Base-by-base conservation (phyloP, 1,140 invertebrate genomes). In the Acromyrmex heyeri region DNA sequence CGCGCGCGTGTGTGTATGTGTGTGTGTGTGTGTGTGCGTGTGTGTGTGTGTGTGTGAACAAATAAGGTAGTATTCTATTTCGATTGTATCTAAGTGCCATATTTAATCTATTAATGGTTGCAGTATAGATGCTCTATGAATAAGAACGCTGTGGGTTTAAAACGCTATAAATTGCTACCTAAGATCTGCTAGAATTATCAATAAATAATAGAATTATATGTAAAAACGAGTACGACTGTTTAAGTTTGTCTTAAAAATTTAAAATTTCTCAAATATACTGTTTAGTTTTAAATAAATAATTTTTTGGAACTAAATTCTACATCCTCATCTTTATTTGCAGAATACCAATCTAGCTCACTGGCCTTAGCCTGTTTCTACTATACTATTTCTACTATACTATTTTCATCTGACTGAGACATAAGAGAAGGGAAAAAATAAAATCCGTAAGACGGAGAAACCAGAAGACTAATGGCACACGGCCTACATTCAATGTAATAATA, bases 301-400 rank as follows among this genome's bases (percentile, higher is more conserved):
- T 0, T 4, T 48, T 14, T 27, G 12, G 7, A 30, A 78, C 3
- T 21, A 48, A 78, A 14, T 78, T 50, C 18, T 30, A 77, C 7
- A 81, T 44, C 18, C 14, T 38, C 8, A n/a, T 27, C 64, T 70
- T 44, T 70, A 70, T 70, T 81, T 70, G 30, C 55, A 34, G 21
- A 81, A 34, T 69, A 24, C 18, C 30, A n/a, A 34, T 55, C 27
- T 16, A 44, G 34, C 44, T 70, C 10, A 14, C 62, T 70, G 21
- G 21, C 77, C 77, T 81, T 81, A 81, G 21, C 64, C 77, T 70
- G 30, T 44, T 81, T 81, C 48, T 70, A 44, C 30, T n/a, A 38
- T n/a, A 38, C 62, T 70, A 30, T 44, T 81, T 81, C 48, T 70
- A 44, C n/a, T n/a, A 38, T 27, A 38, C 64, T 70, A 69, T 59